phyloP scores from a whole-genome alignment of 92 coral and sea anemone species.

The Phenganax stokvisi region DNA sequence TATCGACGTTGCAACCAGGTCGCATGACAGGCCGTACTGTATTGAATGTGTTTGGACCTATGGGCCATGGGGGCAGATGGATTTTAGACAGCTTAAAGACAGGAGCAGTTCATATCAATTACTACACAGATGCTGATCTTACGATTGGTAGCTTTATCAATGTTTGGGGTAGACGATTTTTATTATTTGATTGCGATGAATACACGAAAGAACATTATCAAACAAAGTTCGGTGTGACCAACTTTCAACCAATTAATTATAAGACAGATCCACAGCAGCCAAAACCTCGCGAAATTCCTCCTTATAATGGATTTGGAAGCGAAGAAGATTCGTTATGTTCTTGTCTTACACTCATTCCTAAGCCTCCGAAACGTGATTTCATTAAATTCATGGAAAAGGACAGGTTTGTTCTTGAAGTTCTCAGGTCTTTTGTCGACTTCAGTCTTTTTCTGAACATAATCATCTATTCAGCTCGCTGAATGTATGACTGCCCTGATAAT shows the following conservation, averaged over 20 bases:
- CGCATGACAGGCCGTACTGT: constrained; percentile 94
- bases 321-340: constrained; percentile 91
- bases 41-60: constrained; percentile 94
- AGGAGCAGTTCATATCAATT: constrained; percentile 84
- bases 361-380: constrained; percentile 92
- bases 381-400: constrained; percentile 97
- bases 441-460: no score
- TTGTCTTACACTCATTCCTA: constrained; percentile 88
- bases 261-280: constrained; percentile 62
- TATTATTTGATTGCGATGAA: constrained; percentile 90
- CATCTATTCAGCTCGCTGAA: no score
- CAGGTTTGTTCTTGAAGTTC: constrained; percentile 49
- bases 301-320: constrained; percentile 96
- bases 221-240: constrained; percentile 76
- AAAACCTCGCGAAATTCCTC: constrained; percentile 80
- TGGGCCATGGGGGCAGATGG: constrained; percentile 99
- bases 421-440: background rate
- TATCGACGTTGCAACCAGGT: constrained; percentile 77
- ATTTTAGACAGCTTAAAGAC: constrained; percentile 95
- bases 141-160: constrained; percentile 84
- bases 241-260: constrained; percentile 65
- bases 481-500: no score
- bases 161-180: constrained; percentile 80
- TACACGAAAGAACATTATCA: constrained; percentile 86
- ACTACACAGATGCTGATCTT: constrained; percentile 82